Percentiles rank a stretch among this genome's conserved stretches.
Conservation (phyloP, 2,888 invertebrate species). For the Dinocampus coccinellae region DNA sequence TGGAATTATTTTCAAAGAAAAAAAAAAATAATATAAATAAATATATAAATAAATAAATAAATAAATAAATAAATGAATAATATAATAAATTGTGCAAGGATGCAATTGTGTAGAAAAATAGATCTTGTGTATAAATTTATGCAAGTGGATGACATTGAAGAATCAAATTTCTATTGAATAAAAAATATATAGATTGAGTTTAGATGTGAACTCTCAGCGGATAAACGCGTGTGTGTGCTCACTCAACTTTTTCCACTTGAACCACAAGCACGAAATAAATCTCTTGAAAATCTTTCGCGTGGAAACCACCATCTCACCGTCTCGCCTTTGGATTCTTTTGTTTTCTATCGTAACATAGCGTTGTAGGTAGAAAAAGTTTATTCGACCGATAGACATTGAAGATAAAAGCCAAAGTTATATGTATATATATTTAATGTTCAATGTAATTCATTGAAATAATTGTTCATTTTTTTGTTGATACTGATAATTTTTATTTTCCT, state of each 20-base stretch:
- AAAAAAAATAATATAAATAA: too few relatives aligned
- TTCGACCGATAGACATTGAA: background rate
- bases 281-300: conserved; percentile 1
- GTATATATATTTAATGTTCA: background rate
- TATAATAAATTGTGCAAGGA: too few relatives aligned
- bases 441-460: background rate
- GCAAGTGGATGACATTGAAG: too few relatives aligned
- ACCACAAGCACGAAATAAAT: conserved; percentile 11
- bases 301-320: background rate
- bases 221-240: background rate
- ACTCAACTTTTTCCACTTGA: background rate
- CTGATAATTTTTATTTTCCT: too few relatives aligned
- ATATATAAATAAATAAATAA: too few relatives aligned
- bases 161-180: too few relatives aligned
- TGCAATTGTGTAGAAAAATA: too few relatives aligned
- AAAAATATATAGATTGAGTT: too few relatives aligned
- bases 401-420: background rate
- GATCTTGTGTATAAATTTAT: too few relatives aligned
- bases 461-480: too few relatives aligned
- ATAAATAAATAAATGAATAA: too few relatives aligned
- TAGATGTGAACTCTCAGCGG: background rate
- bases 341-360: background rate
- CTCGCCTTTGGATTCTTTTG: background rate
- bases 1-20: too few relatives aligned
- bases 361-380: background rate